A percentile compares a stretch with the other conserved stretches of the same genome.
Evolutionary conservation across 2,797 vertebrate genomes (phyloP).

Genomic region (Myotis daubentonii): DNA sequence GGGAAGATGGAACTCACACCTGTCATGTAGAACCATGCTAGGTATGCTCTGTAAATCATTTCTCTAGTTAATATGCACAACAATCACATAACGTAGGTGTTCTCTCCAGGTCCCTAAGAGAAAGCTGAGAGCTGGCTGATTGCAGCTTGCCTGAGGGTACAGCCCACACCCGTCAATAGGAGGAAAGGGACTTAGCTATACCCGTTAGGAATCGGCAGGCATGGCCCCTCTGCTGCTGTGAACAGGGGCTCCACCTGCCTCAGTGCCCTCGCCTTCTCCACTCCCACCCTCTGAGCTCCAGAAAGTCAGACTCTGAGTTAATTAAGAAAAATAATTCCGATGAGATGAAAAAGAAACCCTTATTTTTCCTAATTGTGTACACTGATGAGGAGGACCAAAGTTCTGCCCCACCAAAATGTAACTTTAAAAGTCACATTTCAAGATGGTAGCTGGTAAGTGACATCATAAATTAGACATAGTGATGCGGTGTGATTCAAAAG

Average conservation of each 20-base stretch:
- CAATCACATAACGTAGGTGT: neutral
- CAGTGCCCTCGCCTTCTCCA: neutral
- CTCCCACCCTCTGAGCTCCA: neutral
- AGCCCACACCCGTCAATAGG: no score
- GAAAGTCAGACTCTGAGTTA: neutral
- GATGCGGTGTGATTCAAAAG: no score
- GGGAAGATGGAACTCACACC: accelerated
- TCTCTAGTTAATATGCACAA: neutral
- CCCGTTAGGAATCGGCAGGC: neutral
- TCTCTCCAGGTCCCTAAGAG: neutral
- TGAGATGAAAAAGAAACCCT: neutral
- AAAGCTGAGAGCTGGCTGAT: neutral
- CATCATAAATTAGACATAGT: no score
- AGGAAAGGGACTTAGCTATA: neutral
- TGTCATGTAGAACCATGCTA: neutral
- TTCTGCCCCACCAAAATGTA: no score
- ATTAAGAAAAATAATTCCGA: neutral
- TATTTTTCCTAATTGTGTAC: neutral
- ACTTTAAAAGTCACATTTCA: neutral
- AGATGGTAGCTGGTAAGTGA: no score
- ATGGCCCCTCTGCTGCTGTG: neutral
- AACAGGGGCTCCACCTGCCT: neutral
- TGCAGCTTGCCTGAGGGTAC: neutral
- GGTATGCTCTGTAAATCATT: neutral
- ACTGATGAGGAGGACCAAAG: neutral